A percentile compares a stretch with the other conserved stretches of the same genome.
These are phyloP conservation scores for Manis javanica DNA, from an alignment of 2,797 vertebrate genomes.

Conservation along the genomic window DNA sequence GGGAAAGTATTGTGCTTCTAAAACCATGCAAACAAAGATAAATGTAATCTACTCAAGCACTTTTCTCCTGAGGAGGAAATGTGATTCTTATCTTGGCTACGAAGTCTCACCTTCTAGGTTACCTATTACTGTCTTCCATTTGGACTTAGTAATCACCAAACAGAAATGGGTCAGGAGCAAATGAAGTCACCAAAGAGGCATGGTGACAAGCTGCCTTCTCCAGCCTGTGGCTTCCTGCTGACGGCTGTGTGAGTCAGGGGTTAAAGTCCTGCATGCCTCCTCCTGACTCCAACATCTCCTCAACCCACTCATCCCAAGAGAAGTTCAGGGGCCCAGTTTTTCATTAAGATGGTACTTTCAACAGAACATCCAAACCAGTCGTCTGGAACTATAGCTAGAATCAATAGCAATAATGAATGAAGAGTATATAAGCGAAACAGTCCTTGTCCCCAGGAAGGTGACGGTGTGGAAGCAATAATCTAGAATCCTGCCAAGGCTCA, in stretches of 20 bases:
- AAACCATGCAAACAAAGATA: background rate
- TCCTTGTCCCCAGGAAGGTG: background rate
- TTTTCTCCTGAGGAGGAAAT: background rate
- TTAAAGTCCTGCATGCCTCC: background rate
- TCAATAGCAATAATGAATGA: background rate
- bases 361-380: background rate
- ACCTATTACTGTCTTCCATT: background rate
- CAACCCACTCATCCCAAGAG: background rate
- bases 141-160: background rate
- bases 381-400: background rate
- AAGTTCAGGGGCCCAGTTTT: background rate
- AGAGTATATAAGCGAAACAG: background rate
- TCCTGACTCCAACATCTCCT: background rate
- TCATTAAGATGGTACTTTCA: conserved; percentile 18
- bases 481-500: background rate
- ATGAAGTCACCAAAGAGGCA: background rate
- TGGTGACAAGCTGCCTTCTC: background rate
- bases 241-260: background rate
- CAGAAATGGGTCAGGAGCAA: background rate
- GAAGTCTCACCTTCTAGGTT: background rate
- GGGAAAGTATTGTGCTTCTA: background rate
- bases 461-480: background rate
- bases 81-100: background rate
- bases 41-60: background rate
- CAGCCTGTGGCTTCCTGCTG: background rate